Conservation (phyloP, 2,113 vertebrate genomes). For the Varanus komodoensis region DNA sequence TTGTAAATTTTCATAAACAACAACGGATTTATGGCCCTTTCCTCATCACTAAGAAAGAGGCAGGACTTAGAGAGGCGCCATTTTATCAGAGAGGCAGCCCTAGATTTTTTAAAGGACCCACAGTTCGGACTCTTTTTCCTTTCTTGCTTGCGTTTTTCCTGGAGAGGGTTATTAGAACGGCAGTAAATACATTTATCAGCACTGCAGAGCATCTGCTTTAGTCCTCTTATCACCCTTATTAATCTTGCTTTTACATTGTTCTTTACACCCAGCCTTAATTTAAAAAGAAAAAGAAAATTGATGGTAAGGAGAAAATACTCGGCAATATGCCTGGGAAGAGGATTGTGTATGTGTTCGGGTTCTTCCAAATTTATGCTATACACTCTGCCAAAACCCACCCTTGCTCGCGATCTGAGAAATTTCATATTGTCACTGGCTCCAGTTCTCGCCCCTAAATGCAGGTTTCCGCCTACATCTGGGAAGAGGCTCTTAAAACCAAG, state of each 20-base stretch:
- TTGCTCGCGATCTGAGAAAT: constrained; percentile 27
- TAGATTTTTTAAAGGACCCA: constrained; percentile 71
- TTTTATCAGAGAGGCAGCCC: constrained; percentile 87
- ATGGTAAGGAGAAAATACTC: background rate
- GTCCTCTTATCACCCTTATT: constrained; percentile 28
- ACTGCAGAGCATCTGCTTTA: constrained; percentile 9
- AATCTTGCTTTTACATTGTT: background rate
- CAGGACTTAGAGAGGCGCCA: constrained; percentile 94
- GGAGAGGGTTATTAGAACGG: constrained; percentile 53
- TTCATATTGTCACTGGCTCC: constrained; percentile 39
- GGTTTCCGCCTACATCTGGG: constrained; percentile 23
- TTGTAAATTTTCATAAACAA: constrained; percentile 99
- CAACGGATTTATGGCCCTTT: constrained; percentile 98
- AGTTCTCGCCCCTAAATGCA: background rate
- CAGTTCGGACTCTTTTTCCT: constrained; percentile 64
- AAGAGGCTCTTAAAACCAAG: background rate
- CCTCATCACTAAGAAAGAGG: constrained; percentile 88
- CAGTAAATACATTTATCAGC: constrained; percentile 45
- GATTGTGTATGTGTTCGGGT: background rate
- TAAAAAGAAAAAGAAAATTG: background rate
- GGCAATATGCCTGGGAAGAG: background rate
- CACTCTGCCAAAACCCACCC: background rate
- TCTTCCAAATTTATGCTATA: no score
- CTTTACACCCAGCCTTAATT: background rate
- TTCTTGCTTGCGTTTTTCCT: background rate